A percentile compares a stretch with the other conserved stretches of the same genome.
phyloP scores from a whole-genome alignment of 2,797 vertebrate species.

The Cyprinella venusta region DNA sequence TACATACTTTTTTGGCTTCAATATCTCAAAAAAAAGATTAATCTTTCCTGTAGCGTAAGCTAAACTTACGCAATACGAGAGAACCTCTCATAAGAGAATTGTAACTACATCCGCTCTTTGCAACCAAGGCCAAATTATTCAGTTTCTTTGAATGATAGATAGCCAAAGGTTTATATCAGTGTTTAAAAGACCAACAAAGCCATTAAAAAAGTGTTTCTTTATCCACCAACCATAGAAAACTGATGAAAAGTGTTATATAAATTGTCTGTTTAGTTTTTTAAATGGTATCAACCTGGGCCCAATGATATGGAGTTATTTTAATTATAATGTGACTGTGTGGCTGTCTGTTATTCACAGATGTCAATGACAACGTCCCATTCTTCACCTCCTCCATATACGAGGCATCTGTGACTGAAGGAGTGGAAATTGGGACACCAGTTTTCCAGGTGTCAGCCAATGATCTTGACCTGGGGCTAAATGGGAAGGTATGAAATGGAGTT shows the following conservation, averaged over 20 bases:
- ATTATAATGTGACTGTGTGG: neutral
- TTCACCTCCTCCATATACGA: conserved; percentile 92
- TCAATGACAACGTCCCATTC: conserved; percentile 92
- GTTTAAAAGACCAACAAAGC: neutral
- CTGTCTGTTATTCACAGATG: conserved; percentile 74
- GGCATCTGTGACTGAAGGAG: conserved; percentile 84
- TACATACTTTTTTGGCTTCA: too few relatives aligned
- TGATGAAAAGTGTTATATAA: neutral
- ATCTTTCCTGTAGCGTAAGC: too few relatives aligned
- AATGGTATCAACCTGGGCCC: neutral
- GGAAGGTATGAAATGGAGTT: conserved; percentile 76
- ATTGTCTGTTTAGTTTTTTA: neutral
- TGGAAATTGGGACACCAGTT: conserved; percentile 80
- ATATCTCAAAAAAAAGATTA: too few relatives aligned
- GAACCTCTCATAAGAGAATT: too few relatives aligned
- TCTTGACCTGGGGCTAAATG: conserved; percentile 85
- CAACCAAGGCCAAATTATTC: conserved; percentile 6
- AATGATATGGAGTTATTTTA: neutral
- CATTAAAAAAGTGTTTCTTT: neutral
- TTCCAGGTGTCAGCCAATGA: conserved; percentile 86
- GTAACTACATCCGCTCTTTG: neutral
- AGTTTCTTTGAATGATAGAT: neutral
- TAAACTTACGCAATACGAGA: too few relatives aligned
- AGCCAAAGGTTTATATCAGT: neutral
- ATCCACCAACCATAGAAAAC: neutral